A percentile compares a stretch with the other conserved stretches of the same genome.
Evolutionary conservation across 2,888 invertebrate species (phyloP).

Genomic region (Malachius bipustulatus): DNA sequence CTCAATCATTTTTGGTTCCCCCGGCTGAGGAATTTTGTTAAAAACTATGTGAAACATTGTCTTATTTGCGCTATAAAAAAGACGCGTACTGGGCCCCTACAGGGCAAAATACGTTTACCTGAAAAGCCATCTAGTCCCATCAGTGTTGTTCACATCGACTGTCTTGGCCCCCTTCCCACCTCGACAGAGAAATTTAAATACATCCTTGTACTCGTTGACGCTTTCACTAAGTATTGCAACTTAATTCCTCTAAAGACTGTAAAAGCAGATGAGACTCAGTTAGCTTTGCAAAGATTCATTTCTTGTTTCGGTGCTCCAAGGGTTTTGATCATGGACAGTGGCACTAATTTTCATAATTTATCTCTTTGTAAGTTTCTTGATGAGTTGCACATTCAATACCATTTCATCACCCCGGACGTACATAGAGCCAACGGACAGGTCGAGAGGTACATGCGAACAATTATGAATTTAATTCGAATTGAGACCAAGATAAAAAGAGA

Average conservation of each 20-base stretch:
- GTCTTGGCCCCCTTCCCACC: constrained; percentile 15
- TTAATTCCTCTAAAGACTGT: constrained; percentile 14
- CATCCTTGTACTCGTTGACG: constrained; percentile 15
- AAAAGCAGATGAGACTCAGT: constrained; percentile 14
- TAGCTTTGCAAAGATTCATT: constrained; percentile 13
- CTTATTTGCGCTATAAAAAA: constrained; percentile 22
- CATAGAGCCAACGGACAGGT: too few relatives aligned
- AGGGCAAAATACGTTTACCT: too few relatives aligned
- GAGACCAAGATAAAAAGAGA: constrained; percentile 16
- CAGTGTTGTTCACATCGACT: too few relatives aligned
- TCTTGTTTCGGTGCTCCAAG: constrained; percentile 18
- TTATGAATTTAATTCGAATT: constrained; percentile 17
- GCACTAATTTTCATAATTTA: constrained; percentile 15
- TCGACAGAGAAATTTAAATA: constrained; percentile 13
- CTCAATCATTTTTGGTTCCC: constrained; percentile 23
- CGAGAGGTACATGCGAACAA: constrained; percentile 20
- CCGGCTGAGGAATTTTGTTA: constrained; percentile 19
- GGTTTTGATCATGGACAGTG: constrained; percentile 16
- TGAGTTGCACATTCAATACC: too few relatives aligned
- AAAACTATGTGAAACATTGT: constrained; percentile 22
- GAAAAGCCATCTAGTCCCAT: too few relatives aligned
- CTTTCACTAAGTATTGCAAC: constrained; percentile 16
- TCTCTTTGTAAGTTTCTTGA: constrained; percentile 17
- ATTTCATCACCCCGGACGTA: too few relatives aligned
- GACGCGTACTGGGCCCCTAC: constrained; percentile 18